Evolutionary conservation across 2,797 vertebrate species (phyloP), one percentile per base, ranked within the genome.

Genomic region (Tenualosa ilisha): DNA sequence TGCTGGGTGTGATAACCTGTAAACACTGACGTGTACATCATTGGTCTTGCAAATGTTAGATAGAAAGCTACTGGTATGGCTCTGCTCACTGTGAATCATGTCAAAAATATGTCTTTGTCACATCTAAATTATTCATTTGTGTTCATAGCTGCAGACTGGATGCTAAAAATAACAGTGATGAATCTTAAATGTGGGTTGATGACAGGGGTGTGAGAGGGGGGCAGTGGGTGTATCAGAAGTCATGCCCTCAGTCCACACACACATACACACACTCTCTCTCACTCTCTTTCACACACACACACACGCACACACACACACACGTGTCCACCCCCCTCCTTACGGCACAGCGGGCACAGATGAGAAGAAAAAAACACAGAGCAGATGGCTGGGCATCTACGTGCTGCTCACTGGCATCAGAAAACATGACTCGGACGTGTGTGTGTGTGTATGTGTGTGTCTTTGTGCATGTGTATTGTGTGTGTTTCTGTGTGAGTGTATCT

Each of bases 321-420:
- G 26, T 17, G 68, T 75, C 68, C 72, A 79, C 72, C 72, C 90
- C 90, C 86, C 82, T 79, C 68, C 86, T 89, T 91, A 86, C 83
- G 72, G 85, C 90, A 86, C 87, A 88, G 87, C 85, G 89, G 90
- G 88, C 83, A 88, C 88, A 86, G 84, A 87, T 81, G 86, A 79
- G 17, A 46, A 79, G 91, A 85, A 81, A 89, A 83, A 63, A 89
- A 91, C 92, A 91, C 89, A 85, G 50, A 82, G 90, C 94, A 95
- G 94, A 95, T 95, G 95, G 95, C 89, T 88, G 87, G 91, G 90
- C 92, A 92, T 93, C 84, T 84, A 85, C 90, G 65, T 89, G 88
- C 86, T 89, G 89, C 88, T 91, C 75, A 79, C 87, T 88, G 86
- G 63, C 89, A 89, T 84, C 20, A 85, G 22, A 63, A 87, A 63